phyloP scores from a whole-genome alignment of 2,797 vertebrate genomes.

The Notolepis coatsorum region DNA sequence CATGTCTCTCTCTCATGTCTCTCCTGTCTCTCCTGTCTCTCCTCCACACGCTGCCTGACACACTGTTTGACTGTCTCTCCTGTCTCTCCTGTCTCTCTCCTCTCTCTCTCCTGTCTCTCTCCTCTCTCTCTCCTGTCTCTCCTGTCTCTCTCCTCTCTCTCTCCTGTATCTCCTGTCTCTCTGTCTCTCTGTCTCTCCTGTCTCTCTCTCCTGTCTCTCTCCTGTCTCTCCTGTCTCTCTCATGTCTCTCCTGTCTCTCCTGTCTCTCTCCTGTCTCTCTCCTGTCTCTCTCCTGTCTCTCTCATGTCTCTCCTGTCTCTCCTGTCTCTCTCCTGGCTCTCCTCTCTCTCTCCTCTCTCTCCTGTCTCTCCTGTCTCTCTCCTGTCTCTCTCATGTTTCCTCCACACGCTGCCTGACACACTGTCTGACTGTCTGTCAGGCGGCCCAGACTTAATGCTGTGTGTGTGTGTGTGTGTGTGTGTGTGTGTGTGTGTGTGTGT shows the following conservation, averaged over 20 bases:
- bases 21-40: constrained; percentile 46
- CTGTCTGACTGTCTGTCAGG: constrained; percentile 64
- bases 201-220: constrained; percentile 36
- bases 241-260: constrained; percentile 48
- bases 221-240: constrained; percentile 45
- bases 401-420: constrained; percentile 4
- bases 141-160: constrained; percentile 31
- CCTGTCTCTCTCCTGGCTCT: constrained; percentile 27
- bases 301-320: constrained; percentile 55
- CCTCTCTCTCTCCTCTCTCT: constrained; percentile 44
- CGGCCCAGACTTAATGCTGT: constrained; percentile 63
- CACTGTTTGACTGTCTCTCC: too few relatives aligned
- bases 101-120: constrained; percentile 44
- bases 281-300: constrained; percentile 31
- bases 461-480: constrained; percentile 44
- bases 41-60: constrained; percentile 39
- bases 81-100: constrained; percentile 47
- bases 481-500: constrained; percentile 11
- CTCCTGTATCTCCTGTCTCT: too few relatives aligned
- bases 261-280: constrained; percentile 49
- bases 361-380: constrained; percentile 47
- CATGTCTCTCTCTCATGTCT: constrained; percentile 48
- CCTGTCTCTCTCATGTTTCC: constrained; percentile 30
- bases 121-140: too few relatives aligned
- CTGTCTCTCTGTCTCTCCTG: constrained; percentile 53